Base-by-base conservation (phyloP, 2,888 invertebrate genomes). In the Mycogona germanica region DNA sequence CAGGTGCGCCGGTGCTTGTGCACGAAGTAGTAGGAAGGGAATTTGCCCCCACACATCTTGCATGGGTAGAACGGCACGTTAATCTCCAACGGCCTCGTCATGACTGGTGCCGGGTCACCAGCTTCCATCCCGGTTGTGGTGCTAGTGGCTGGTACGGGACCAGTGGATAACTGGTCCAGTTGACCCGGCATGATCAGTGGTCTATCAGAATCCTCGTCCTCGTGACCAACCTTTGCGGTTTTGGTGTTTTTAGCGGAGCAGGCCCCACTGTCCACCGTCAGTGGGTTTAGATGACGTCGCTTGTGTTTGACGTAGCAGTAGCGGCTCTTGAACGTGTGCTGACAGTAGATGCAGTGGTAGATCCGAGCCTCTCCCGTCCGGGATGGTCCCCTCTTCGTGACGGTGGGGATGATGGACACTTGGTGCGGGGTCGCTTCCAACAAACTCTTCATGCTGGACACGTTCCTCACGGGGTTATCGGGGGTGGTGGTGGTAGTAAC, bases 11-110 rank as follows among this genome's bases (percentile, higher is more conserved):
- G 75, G 67, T 91, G 91, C 66, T 91, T 91, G 68, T 91, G 89
- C 25, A 89, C 89, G 73, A 91, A 91, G 72, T 91, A 91, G 68
- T 91, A 91, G 60, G 87, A 88, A 1, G 91, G 91, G 68, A 91
- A 91, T 69, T 89, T 89, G 63, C 80, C 85, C 21, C 91, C 89
- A 70, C 91, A 91, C 1, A 85, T 87, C 71, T 89, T 91, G 71
- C 91, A 91, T 0, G 91, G 89, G 71, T 89, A 91, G 72, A 89
- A 91, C 68, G 89, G 89, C 0, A 89, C 79, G 64, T 88, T 82
- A 68, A 87, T 78, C 63, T 84, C 83, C 48, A 82, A 67, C 3
- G 80, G 73, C 51, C 50, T 37, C 5, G 29, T 14, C 5, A 29
- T 21, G 38, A 7, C 35, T 5, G 48, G 35, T 7, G 12, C 37